These are phyloP conservation scores for Drosophila atroscutellata DNA, from an alignment of 2,888 invertebrate species.

Conservation along the genomic window DNA sequence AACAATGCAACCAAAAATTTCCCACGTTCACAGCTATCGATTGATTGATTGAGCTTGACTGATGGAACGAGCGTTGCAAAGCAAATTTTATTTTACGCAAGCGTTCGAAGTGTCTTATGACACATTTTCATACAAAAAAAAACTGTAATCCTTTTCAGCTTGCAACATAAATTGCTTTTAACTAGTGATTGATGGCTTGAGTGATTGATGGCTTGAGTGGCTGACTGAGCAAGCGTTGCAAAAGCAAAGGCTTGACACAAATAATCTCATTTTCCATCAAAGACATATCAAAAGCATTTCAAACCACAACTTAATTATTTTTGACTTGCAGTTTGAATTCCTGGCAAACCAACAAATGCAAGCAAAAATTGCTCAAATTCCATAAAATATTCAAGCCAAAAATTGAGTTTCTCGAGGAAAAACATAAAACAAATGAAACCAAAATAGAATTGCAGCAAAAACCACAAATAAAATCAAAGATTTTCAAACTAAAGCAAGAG, in stretches of 20 bases:
- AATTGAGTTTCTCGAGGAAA: no score
- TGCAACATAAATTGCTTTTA: neutral
- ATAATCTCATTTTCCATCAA: neutral
- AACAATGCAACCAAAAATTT: neutral
- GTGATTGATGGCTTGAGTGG: neutral
- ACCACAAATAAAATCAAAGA: neutral
- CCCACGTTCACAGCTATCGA: neutral
- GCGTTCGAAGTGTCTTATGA: neutral
- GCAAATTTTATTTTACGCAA: neutral
- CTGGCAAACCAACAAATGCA: neutral
- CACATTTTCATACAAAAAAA: neutral
- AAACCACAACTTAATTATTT: neutral
- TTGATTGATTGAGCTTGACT: neutral
- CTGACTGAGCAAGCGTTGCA: neutral
- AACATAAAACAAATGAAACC: neutral
- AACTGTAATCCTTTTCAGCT: neutral
- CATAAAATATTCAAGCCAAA: neutral
- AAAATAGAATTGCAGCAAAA: neutral
- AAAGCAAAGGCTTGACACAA: neutral
- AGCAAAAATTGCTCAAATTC: neutral
- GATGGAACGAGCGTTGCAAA: neutral
- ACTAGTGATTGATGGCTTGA: neutral
- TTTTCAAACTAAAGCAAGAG: neutral
- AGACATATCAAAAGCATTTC: neutral
- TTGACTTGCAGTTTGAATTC: neutral